Conservation (phyloP, 2,888 invertebrate genomes). For the Schizaphis graminum region DNA sequence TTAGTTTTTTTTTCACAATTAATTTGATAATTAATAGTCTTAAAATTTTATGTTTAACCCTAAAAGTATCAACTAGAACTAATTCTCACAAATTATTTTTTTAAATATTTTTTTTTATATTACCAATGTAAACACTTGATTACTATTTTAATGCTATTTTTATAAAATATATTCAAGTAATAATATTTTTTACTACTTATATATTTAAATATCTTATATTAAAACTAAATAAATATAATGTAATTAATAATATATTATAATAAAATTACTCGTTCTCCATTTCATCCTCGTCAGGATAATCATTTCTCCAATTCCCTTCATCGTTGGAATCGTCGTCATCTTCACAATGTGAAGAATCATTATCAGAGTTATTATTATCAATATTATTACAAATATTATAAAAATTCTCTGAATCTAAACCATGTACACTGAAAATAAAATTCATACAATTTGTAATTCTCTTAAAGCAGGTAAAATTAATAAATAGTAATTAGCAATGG, state of each 20-base stretch:
- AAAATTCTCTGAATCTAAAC: constrained; percentile 71
- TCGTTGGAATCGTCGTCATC: constrained; percentile 71
- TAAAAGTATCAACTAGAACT: background rate
- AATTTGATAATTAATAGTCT: background rate
- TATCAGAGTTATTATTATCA: constrained; percentile 38
- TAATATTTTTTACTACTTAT: too few species aligned
- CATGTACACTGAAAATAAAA: constrained; percentile 71
- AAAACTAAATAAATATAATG: background rate
- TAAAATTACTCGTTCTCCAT: constrained; percentile 57
- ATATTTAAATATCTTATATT: too few species aligned
- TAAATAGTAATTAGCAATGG: background rate
- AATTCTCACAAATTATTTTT: background rate
- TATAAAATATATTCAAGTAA: background rate
- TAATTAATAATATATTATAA: background rate
- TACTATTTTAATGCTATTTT: background rate
- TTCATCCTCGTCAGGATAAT: constrained; percentile 70
- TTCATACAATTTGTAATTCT: background rate
- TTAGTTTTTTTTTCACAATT: background rate
- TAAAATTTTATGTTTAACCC: too few species aligned
- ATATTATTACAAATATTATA: constrained; percentile 70
- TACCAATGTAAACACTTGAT: background rate
- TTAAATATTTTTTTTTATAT: background rate
- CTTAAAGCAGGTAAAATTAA: background rate
- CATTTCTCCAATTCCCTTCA: constrained; percentile 70
- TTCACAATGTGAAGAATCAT: constrained; percentile 66